Evolutionary conservation across 1,140 invertebrate species (phyloP).

Genomic region (Aphaenogaster rudis): DNA sequence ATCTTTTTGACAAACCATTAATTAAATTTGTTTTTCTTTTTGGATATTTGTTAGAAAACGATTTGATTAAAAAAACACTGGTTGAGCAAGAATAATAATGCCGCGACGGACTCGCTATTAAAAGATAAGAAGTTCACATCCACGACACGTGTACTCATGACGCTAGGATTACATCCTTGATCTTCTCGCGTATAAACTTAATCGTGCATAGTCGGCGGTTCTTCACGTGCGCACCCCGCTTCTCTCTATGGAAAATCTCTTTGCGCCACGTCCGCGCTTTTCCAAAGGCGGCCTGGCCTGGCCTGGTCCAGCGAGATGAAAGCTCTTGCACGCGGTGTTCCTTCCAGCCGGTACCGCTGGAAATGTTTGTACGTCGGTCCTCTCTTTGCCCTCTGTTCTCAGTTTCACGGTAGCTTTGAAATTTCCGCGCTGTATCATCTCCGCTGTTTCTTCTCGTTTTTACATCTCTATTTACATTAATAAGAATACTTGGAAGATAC

Average conservation of each 20-base stretch:
- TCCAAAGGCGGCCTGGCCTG: constrained; percentile 5
- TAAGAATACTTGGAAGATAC: constrained; percentile 5
- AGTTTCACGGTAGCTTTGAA: constrained; percentile 21
- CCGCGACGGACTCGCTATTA: background rate
- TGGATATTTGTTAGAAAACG: background rate
- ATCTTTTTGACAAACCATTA: background rate
- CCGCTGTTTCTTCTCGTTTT: background rate
- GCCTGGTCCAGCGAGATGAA: constrained; percentile 20
- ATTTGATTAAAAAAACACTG: background rate
- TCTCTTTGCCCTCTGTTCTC: constrained; percentile 32
- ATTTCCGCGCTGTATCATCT: constrained; percentile 27
- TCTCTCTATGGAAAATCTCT: constrained; percentile 48
- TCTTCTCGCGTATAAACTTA: constrained; percentile 54
- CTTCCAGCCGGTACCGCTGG: background rate
- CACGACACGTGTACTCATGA: constrained; percentile 31
- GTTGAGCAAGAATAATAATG: background rate
- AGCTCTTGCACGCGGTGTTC: constrained; percentile 23
- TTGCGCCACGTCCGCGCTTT: constrained; percentile 39
- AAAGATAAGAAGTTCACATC: background rate
- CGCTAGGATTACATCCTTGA: constrained; percentile 35
- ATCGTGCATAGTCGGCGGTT: constrained; percentile 43
- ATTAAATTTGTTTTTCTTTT: background rate
- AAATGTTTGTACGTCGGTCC: constrained; percentile 45
- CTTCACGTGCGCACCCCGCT: background rate
- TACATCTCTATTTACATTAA: constrained; percentile 37